phyloP scores from a whole-genome alignment of 1,140 invertebrate genomes.

The Trissolcus basalis region DNA sequence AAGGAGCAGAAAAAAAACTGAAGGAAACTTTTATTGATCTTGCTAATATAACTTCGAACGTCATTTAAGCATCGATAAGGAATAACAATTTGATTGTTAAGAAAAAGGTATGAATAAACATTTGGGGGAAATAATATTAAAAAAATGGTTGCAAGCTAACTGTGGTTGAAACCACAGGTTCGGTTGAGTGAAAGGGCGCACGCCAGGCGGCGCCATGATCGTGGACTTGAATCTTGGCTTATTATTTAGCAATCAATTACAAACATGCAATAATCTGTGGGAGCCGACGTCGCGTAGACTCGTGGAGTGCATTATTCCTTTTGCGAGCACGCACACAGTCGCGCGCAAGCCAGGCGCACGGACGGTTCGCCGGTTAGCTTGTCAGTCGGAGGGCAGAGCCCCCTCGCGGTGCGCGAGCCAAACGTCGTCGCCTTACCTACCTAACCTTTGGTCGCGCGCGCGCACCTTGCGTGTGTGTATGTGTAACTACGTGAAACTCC shows the following conservation, averaged over 20 bases:
- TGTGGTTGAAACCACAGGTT: too few species aligned
- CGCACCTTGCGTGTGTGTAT: constrained; percentile 7
- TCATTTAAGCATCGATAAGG: too few species aligned
- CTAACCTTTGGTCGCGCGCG: constrained; percentile 21
- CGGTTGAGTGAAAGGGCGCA: background rate
- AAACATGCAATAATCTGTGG: constrained; percentile 2
- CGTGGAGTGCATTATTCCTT: constrained; percentile 2
- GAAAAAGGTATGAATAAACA: too few species aligned
- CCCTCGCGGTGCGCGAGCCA: constrained; percentile 46
- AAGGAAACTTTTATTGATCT: too few species aligned
- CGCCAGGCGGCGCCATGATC: background rate
- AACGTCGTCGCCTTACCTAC: constrained; percentile 35
- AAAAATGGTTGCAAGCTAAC: too few species aligned
- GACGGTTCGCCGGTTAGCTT: constrained; percentile 18
- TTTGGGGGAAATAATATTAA: too few species aligned
- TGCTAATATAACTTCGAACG: too few species aligned
- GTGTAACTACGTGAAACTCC: background rate
- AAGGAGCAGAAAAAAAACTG: too few species aligned
- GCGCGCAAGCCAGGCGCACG: background rate
- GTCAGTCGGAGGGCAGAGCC: constrained; percentile 19
- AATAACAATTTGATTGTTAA: too few species aligned
- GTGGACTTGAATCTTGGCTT: background rate
- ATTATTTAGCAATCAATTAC: background rate
- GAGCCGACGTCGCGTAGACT: background rate
- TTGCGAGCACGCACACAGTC: constrained; percentile 1